Percentiles rank a stretch among this genome's conserved stretches.
phyloP scores from a whole-genome alignment of 1,140 invertebrate genomes.

The Drosophila ogumai region DNA sequence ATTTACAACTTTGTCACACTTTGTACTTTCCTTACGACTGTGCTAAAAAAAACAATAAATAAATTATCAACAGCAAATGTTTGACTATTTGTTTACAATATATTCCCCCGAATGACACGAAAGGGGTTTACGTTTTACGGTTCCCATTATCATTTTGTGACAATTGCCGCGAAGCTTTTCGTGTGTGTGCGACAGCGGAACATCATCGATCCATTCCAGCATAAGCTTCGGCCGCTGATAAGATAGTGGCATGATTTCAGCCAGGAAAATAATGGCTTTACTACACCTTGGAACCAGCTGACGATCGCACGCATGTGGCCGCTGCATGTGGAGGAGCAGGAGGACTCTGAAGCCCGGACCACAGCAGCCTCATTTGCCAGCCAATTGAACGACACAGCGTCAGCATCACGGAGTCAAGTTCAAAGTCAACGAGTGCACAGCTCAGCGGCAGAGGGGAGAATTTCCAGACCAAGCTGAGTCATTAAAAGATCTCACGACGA shows the following conservation, averaged over 20 bases:
- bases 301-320: conserved; percentile 14
- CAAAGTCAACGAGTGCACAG: conserved; percentile 60
- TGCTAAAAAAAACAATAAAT: conserved; percentile 13
- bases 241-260: conserved; percentile 67
- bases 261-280: conserved; percentile 9
- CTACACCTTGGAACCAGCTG: conserved; percentile 26
- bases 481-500: conserved; percentile 38
- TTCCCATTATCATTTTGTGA: conserved; percentile 30
- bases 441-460: conserved; percentile 1
- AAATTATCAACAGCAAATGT: conserved; percentile 8
- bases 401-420: conserved; percentile 37
- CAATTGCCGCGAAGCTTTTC: conserved; percentile 33
- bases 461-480: conserved; percentile 27
- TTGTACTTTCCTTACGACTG: background rate
- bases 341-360: background rate
- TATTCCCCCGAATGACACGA: background rate
- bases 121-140: conserved; percentile 10
- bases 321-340: conserved; percentile 7
- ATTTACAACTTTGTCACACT: conserved; percentile 2
- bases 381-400: conserved; percentile 21
- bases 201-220: conserved; percentile 35
- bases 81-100: conserved; percentile 29
- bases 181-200: background rate
- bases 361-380: conserved; percentile 21
- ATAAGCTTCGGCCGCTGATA: conserved; percentile 54